Evolutionary conservation across 2,888 invertebrate genomes (phyloP), one percentile per base, ranked within the genome.

Genomic region (Hirtodrosophila cameraria): DNA sequence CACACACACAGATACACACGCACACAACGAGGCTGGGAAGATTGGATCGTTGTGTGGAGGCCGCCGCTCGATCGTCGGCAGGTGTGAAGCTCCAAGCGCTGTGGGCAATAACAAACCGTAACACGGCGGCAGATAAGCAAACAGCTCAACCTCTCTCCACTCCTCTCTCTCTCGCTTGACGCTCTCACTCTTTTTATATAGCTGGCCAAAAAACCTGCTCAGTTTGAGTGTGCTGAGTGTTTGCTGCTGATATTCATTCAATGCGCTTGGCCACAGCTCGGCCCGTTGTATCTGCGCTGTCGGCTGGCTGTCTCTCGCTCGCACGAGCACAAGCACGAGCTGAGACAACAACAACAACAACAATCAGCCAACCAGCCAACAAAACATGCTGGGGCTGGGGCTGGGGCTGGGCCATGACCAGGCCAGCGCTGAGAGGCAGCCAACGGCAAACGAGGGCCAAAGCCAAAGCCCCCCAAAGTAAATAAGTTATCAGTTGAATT

Each of bases 401-500:
- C 57, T 48, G 57, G 70, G 70, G 69, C 78, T 75, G 76, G 73
- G n/a, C n/a, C n/a, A n/a, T n/a, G n/a, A n/a, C n/a, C n/a, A n/a
- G n/a, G n/a, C n/a, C n/a, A n/a, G n/a, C n/a, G n/a, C n/a, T n/a
- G n/a, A 60, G 59, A 33, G 36, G 35, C 15, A 15, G 30, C 60
- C 33, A 33, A 28, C 43, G n/a, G 30, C 16, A 33, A 35, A 30
- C 65, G 39, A 55, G 65, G 50, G 53, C 54, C 54, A 66, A 38
- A 60, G 67, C 64, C 58, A 69, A 67, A 69, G 75, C 75, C 73
- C 75, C 70, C 50, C 61, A 74, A 73, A 85, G 80, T 77, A 87
- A 86, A 86, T 85, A 87, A 81, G 73, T 83, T 84, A 87, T 82
- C 86, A 87, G 75, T 63, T 62, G 77, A 75, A 78, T 73, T 81